Evolutionary conservation across 2,113 vertebrate genomes (phyloP), one percentile per base, ranked within the genome.

Genomic region (Dipodomys stephensi): DNA sequence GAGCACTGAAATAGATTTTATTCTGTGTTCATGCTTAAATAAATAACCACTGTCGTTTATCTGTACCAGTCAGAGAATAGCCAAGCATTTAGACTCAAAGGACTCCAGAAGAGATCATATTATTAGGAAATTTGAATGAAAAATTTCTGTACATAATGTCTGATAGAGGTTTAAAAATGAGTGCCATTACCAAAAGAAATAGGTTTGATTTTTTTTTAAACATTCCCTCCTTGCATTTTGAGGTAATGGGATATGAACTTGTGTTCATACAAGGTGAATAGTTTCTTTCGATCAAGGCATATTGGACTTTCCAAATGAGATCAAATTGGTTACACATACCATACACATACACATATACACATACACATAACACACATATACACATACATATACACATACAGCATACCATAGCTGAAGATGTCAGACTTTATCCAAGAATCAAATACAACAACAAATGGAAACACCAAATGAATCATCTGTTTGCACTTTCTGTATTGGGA

Each of bases 171-270:
- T 72, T 6, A 57, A 93, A 91, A 82, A 13, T 92, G 85, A 94
- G 80, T 88, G 25, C 28, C 91, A 85, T 96, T 96, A 97, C 95
- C 39, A 95, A 96, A 97, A 90, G 67, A 94, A 97, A 95, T n/a
- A 90, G 91, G 76, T 78, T 82, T 62, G n/a, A 30, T 90, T 79
- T 85, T 92, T 96, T 97, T 97, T 97, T 12, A 49, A 94, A 79
- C 65, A 96, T 87, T 35, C 7, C 67, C 87, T 53, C 0, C 22
- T 88, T 96, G 96, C 88, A 49, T 2, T 35, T 76, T 44, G n/a
- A 79, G 3, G 4, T 30, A 69, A 64, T 35, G 73, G 11, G 83
- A 12, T 60, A 30, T 73, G 69, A 78, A 32, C 46, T 90, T 84
- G 7, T 27, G 44, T 49, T 87, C 30, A 93, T 35, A 46, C 27